Evolutionary conservation across 2,797 vertebrate genomes (phyloP), one percentile per base, ranked within the genome.

Genomic region (Esox masquinongy): DNA sequence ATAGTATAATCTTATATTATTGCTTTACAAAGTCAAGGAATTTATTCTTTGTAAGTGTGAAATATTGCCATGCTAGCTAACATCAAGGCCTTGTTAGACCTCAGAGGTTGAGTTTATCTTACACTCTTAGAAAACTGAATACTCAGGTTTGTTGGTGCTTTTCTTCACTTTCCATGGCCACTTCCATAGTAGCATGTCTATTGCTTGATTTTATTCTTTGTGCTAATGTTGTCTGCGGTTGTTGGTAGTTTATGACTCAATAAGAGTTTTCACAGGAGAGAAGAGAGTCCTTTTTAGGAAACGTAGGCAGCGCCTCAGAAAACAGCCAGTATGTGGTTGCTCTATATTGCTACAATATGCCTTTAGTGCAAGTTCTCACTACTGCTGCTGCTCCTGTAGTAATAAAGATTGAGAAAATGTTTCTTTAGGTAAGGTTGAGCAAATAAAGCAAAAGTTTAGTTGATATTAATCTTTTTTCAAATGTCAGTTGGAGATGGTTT

Each of bases 391-490:
- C 82, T 78, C 69, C 77, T 75, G 22, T 8, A 56, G 80, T 87
- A 92, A 93, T 91, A 90, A 94, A 92, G 87, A 86, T 84, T 82
- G 84, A 80, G 90, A 82, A 86, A 79, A 67, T 77, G 69, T 63
- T 77, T 80, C 59, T 72, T 49, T 77, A 79, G 78, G 85, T 88
- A 87, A 87, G 86, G 91, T 86, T 82, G 80, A 82, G 85, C 92
- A 94, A 93, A 92, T 90, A 92, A 85, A 88, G 73, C 82, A 77
- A 76, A 91, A 83, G 84, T 93, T 88, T 82, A 82, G 79, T 89
- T 89, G 87, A 91, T 91, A 90, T 92, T 90, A 81, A 93, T 94
- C 81, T 90, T 80, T 84, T 84, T 90, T 92, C 88, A 92, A 94
- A 93, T 93, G 93, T 76, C 87, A 93, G 76, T 70, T 78, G 90